Evolutionary conservation across 2,797 vertebrate genomes (phyloP).

Genomic region (Iguana delicatissima): DNA sequence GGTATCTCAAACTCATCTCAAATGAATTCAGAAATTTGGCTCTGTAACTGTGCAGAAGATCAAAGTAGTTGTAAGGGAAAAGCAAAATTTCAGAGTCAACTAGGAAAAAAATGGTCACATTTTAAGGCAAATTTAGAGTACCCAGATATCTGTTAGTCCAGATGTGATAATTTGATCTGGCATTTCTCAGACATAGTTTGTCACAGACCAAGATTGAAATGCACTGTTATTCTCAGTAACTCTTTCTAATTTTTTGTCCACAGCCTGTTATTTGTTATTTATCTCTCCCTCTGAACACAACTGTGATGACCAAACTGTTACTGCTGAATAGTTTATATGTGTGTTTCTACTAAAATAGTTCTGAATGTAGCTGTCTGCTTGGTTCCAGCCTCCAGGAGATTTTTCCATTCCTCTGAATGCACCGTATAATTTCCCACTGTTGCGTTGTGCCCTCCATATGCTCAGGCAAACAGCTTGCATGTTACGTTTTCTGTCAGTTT

Average conservation of each 20-base stretch:
- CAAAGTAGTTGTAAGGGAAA: neutral
- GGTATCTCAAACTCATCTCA: neutral
- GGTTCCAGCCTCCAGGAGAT: slow-evolving; percentile 14
- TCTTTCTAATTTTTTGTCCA: neutral
- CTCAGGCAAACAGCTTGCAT: slow-evolving; percentile 51
- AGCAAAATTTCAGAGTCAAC: too few relatives aligned
- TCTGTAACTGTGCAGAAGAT: neutral
- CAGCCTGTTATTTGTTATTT: neutral
- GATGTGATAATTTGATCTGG: neutral
- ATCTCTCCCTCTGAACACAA: neutral
- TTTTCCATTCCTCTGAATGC: slow-evolving; percentile 36
- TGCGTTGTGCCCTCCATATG: slow-evolving; percentile 53
- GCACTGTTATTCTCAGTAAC: neutral
- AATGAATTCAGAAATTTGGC: neutral
- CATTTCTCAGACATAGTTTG: neutral
- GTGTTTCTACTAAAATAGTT: slow-evolving; percentile 9
- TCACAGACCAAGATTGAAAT: neutral
- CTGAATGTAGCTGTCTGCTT: slow-evolving; percentile 40
- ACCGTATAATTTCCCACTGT: slow-evolving; percentile 53
- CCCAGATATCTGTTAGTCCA: neutral
- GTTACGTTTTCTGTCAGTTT: slow-evolving; percentile 53
- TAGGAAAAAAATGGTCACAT: neutral
- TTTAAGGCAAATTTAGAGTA: neutral
- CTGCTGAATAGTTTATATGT: neutral
- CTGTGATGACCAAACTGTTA: slow-evolving; percentile 27